A percentile compares a stretch with the other conserved stretches of the same genome.
Evolutionary conservation across 2,888 invertebrate genomes (phyloP).

Genomic region (Idaea dimidiata): DNA sequence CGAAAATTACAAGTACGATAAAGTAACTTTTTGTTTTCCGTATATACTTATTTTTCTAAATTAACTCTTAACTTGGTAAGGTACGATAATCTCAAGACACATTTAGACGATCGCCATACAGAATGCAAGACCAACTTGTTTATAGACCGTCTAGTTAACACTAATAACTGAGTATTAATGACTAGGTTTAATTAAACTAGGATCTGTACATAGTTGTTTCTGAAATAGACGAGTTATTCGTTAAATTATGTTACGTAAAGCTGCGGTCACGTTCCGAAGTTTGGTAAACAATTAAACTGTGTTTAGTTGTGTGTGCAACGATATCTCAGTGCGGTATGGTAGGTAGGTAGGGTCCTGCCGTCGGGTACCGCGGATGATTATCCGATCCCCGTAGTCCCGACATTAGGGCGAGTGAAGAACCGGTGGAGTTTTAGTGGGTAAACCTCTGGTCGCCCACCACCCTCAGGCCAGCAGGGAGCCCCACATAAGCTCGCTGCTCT

Average conservation of each 20-base stretch:
- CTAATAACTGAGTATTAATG: background rate
- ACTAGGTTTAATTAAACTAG: background rate
- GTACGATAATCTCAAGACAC: background rate
- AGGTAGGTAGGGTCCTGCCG: too few relatives aligned
- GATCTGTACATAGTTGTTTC: background rate
- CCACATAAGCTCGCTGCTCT: too few relatives aligned
- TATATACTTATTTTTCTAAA: too few relatives aligned
- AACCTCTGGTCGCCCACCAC: too few relatives aligned
- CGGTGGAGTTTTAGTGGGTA: too few relatives aligned
- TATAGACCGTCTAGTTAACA: background rate
- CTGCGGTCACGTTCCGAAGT: background rate
- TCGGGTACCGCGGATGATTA: too few relatives aligned
- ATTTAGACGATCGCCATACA: background rate
- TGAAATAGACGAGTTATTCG: background rate
- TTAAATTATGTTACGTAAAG: background rate
- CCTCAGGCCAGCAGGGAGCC: too few relatives aligned
- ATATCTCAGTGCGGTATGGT: too few relatives aligned
- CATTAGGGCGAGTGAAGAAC: too few relatives aligned
- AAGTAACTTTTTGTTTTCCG: too few relatives aligned
- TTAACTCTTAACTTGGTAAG: background rate
- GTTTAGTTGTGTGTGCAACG: background rate
- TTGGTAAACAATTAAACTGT: background rate
- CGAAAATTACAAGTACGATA: too few relatives aligned
- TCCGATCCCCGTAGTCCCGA: too few relatives aligned
- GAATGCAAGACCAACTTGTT: background rate